Evolutionary conservation across 2,888 invertebrate species (phyloP).

Genomic region (Mamestra brassicae): DNA sequence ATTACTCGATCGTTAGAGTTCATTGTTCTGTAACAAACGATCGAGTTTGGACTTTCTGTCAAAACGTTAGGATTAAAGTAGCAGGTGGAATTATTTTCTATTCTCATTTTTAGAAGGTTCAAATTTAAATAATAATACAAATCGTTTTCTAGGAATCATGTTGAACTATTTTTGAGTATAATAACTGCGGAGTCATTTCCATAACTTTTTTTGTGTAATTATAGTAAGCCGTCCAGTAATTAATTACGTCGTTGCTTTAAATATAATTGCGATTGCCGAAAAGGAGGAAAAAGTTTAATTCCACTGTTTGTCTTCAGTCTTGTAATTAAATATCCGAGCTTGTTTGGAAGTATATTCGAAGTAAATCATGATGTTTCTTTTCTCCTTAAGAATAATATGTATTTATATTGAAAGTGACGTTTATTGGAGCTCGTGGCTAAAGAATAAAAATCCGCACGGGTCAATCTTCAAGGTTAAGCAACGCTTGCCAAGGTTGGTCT

Average conservation of each 20-base stretch:
- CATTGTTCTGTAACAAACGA: slow-evolving; percentile 41
- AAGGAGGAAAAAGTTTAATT: slow-evolving; percentile 12
- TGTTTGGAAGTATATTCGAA: not conserved
- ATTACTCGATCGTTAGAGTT: slow-evolving; percentile 38
- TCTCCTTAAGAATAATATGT: not conserved
- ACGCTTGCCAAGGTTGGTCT: too few relatives aligned
- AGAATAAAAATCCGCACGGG: too few relatives aligned
- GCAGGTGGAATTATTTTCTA: slow-evolving; percentile 57
- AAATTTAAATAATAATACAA: slow-evolving; percentile 60
- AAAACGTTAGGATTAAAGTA: slow-evolving; percentile 43
- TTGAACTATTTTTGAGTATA: slow-evolving; percentile 32
- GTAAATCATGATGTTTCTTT: slow-evolving; percentile 10
- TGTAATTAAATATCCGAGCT: slow-evolving; percentile 20
- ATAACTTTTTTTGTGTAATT: slow-evolving; percentile 47
- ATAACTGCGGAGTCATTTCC: slow-evolving; percentile 27
- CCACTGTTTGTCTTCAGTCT: slow-evolving; percentile 29
- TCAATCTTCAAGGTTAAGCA: too few relatives aligned
- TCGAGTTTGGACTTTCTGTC: slow-evolving; percentile 50
- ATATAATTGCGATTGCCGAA: slow-evolving; percentile 33
- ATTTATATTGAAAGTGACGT: not conserved
- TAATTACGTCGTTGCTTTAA: slow-evolving; percentile 40
- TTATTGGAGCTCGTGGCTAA: not conserved
- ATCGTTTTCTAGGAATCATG: slow-evolving; percentile 37
- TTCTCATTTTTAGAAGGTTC: slow-evolving; percentile 54
- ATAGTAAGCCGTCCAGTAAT: slow-evolving; percentile 33